A percentile compares a stretch with the other conserved stretches of the same genome.
Evolutionary conservation across 2,113 vertebrate species (phyloP).

Genomic region (Shinisaurus crocodilurus): DNA sequence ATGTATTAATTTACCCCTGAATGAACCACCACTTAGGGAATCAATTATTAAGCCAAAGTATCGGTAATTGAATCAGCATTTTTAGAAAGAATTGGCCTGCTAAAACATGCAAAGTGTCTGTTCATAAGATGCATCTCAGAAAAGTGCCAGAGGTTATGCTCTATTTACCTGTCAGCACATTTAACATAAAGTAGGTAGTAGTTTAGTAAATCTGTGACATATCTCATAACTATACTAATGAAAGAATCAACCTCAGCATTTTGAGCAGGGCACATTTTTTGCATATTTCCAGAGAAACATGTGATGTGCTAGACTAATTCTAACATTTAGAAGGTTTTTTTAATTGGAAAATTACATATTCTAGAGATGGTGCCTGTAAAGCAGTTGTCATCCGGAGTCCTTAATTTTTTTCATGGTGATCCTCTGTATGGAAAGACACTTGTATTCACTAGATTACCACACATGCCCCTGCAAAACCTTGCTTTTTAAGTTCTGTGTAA

Average conservation of each 20-base stretch:
- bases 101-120: conserved; percentile 59
- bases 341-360: neutral
- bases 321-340: conserved; percentile 43
- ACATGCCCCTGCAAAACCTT: neutral
- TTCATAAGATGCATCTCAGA: conserved; percentile 68
- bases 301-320: conserved; percentile 31
- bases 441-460: neutral
- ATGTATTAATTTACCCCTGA: conserved; percentile 37
- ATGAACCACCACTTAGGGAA: conserved; percentile 37
- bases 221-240: conserved; percentile 52
- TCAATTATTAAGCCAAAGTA: conserved; percentile 46
- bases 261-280: neutral
- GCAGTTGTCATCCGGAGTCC: neutral
- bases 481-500: neutral
- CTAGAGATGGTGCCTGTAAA: neutral
- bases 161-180: conserved; percentile 71
- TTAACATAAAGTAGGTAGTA: conserved; percentile 68
- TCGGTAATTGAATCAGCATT: conserved; percentile 62
- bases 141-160: conserved; percentile 69
- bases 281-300: conserved; percentile 28
- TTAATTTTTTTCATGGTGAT: neutral
- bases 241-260: conserved; percentile 54
- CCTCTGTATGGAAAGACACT: neutral
- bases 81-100: conserved; percentile 65
- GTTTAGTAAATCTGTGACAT: conserved; percentile 72